Conservation (phyloP, 2,797 vertebrate species). For the Alfaro cultratus region DNA sequence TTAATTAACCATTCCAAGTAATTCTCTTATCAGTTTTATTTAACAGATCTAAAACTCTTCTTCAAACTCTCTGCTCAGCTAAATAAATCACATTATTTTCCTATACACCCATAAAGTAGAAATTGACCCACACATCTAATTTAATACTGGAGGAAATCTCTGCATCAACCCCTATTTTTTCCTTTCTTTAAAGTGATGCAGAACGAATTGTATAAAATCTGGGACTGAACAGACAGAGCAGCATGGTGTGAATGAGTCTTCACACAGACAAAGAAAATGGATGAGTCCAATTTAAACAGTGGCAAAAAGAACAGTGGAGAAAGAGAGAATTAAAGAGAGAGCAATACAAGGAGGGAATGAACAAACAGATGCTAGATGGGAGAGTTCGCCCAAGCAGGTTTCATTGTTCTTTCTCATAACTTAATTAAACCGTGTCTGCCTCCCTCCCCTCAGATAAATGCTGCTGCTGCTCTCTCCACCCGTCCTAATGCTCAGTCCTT, state of each 20-base stretch:
- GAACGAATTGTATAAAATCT: constrained; percentile 37
- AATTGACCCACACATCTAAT: constrained; percentile 19
- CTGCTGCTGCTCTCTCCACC: constrained; percentile 20
- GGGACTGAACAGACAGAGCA: constrained; percentile 21
- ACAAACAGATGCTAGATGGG: constrained; percentile 34
- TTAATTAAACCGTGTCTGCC: constrained; percentile 59
- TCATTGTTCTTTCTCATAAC: constrained; percentile 56
- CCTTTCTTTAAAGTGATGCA: constrained; percentile 1
- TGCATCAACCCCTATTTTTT: constrained; percentile 32
- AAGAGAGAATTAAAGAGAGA: constrained; percentile 32
- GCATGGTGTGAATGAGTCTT: constrained; percentile 16
- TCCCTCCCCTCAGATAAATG: constrained; percentile 44
- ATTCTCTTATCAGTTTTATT: constrained; percentile 4
- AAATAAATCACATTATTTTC: constrained; percentile 21
- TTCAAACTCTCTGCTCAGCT: not conserved
- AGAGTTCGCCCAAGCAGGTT: constrained; percentile 33
- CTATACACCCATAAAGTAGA: constrained; percentile 4
- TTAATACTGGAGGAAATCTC: constrained; percentile 34
- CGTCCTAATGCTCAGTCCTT: constrained; percentile 41
- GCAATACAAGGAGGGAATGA: constrained; percentile 16
- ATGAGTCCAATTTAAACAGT: constrained; percentile 46
- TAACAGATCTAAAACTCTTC: not conserved
- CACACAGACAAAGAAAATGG: constrained; percentile 34
- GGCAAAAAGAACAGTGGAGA: constrained; percentile 21
- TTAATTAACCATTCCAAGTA: not conserved